phyloP scores from a whole-genome alignment of 2,113 vertebrate species.

The Halcyon malimbica region DNA sequence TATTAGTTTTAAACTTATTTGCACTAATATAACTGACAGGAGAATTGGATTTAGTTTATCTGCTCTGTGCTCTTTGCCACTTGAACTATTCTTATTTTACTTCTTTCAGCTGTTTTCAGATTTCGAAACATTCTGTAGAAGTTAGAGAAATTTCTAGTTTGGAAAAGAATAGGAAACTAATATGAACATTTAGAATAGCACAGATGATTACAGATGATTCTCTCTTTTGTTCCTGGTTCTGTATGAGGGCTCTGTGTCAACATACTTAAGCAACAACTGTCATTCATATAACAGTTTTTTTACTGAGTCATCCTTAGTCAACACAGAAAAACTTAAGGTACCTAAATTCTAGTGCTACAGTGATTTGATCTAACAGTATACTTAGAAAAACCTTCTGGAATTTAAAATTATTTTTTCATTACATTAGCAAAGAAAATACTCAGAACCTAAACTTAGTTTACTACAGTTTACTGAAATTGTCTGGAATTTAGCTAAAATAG shows the following conservation, averaged over 20 bases:
- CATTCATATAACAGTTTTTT: background rate
- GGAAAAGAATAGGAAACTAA: background rate
- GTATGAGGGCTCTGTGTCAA: background rate
- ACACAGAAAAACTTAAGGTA: background rate
- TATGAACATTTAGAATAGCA: background rate
- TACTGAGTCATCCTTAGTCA: background rate
- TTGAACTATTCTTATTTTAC: background rate
- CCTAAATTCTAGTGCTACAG: background rate
- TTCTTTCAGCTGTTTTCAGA: background rate
- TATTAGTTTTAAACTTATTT: background rate
- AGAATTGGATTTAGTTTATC: background rate
- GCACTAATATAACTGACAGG: background rate
- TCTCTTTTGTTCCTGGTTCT: background rate
- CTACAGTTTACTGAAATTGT: background rate
- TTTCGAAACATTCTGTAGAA: background rate
- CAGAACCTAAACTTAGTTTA: background rate
- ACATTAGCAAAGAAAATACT: background rate
- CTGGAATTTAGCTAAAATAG: background rate
- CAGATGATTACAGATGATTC: background rate
- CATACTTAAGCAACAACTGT: background rate
- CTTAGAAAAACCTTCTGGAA: background rate
- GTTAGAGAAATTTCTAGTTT: background rate
- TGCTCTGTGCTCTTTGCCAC: background rate
- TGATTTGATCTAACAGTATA: background rate
- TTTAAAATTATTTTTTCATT: background rate